These are phyloP conservation scores for Hippopotamus amphibius DNA, from an alignment of 2,113 vertebrate species.

Conservation along the genomic window DNA sequence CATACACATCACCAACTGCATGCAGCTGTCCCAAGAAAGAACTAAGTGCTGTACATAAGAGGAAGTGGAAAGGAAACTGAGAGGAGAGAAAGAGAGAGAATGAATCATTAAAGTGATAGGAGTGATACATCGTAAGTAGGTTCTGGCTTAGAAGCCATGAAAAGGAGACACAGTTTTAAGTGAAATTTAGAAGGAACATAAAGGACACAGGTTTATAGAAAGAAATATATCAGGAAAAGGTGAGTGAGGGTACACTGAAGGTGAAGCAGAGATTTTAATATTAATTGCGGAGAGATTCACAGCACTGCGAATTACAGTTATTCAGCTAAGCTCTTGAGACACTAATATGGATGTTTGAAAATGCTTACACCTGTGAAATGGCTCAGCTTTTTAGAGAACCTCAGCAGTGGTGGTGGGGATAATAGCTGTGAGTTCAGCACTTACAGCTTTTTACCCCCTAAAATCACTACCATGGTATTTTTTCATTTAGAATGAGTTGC, in stretches of 20 bases:
- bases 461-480: conserved; percentile 36
- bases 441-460: neutral
- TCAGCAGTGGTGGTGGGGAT: neutral
- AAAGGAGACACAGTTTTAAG: neutral
- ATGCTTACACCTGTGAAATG: conserved; percentile 50
- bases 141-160: neutral
- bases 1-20: conserved; percentile 19
- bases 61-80: neutral
- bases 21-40: conserved; percentile 21
- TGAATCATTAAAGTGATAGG: conserved; percentile 31
- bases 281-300: neutral
- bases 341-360: conserved; percentile 14
- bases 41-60: neutral
- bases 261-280: conserved; percentile 6
- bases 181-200: conserved; percentile 8
- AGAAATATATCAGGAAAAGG: neutral
- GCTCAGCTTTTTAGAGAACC: conserved; percentile 14
- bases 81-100: neutral
- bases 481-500: conserved; percentile 53
- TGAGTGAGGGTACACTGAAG: neutral
- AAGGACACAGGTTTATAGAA: neutral
- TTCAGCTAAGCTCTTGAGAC: neutral
- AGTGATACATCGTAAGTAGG: neutral
- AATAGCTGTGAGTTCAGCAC: neutral
- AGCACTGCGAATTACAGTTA: neutral